A percentile compares a stretch with the other conserved stretches of the same genome.
Evolutionary conservation across 2,888 invertebrate species (phyloP).

Genomic region (Gymnocheta viridis): DNA sequence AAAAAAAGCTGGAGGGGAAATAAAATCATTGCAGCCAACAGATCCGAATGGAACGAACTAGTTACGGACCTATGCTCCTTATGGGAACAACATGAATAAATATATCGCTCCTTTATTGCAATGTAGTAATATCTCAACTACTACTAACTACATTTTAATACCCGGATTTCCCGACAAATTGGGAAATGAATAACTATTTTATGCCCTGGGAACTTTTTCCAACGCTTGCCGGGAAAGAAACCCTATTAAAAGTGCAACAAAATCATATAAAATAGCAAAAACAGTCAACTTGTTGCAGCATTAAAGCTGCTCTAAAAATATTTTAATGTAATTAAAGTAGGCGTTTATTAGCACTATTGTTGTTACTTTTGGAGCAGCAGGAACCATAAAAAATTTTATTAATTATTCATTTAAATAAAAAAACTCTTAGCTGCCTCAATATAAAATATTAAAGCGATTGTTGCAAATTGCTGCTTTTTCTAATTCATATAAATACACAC

Average conservation of each 20-base stretch:
- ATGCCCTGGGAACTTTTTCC: no score
- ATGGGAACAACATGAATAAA: no score
- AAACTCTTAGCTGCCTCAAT: neutral
- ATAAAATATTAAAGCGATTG: neutral
- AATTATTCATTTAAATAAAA: constrained; percentile 7
- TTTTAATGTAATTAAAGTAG: constrained; percentile 42
- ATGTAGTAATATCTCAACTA: no score
- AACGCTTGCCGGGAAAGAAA: no score
- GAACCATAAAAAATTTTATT: neutral
- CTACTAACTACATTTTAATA: no score
- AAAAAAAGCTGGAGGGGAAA: no score
- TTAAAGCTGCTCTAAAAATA: constrained; percentile 10
- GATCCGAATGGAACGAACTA: no score
- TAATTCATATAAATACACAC: neutral
- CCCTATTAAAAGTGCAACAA: neutral
- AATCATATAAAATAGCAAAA: neutral
- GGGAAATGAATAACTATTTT: no score
- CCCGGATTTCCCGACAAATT: no score
- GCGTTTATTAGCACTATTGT: constrained; percentile 48
- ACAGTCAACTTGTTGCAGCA: constrained; percentile 2
- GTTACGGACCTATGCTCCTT: no score
- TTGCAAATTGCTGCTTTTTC: neutral
- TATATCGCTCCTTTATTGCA: no score
- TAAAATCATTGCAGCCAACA: no score
- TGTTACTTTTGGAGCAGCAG: constrained; percentile 4